Evolutionary conservation across 2,797 vertebrate genomes (phyloP).

Genomic region (Bradypodion pumilum): DNA sequence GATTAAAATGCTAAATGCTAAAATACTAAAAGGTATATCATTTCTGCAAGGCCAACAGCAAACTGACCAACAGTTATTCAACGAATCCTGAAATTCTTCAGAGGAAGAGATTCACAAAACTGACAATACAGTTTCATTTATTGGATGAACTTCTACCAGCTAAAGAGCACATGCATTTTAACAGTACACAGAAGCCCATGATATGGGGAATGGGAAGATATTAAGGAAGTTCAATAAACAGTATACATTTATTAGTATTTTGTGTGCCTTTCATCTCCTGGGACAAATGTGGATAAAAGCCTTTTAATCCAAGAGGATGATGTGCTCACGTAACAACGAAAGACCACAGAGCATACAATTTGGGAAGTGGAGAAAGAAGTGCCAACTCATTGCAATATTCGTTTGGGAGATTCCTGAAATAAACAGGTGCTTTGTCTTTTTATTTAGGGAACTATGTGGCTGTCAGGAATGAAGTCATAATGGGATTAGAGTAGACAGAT

Average conservation of each 20-base stretch:
- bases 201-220: not conserved
- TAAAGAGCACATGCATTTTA: not conserved
- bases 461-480: not conserved
- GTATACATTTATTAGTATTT: not conserved
- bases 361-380: not conserved
- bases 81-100: not conserved
- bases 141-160: not conserved
- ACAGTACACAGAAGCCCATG: not conserved
- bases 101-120: not conserved
- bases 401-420: not conserved
- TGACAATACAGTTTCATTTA: not conserved
- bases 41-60: not conserved
- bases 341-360: not conserved
- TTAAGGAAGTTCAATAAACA: not conserved
- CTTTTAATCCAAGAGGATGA: not conserved
- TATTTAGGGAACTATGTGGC: not conserved
- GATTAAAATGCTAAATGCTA: not conserved
- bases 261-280: not conserved
- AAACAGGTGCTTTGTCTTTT: not conserved
- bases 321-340: not conserved
- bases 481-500: not conserved
- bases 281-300: not conserved
- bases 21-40: not conserved
- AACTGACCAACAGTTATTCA: not conserved
- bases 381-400: not conserved